Evolutionary conservation across 2,797 vertebrate genomes (phyloP).

Genomic region (Coluber constrictor): DNA sequence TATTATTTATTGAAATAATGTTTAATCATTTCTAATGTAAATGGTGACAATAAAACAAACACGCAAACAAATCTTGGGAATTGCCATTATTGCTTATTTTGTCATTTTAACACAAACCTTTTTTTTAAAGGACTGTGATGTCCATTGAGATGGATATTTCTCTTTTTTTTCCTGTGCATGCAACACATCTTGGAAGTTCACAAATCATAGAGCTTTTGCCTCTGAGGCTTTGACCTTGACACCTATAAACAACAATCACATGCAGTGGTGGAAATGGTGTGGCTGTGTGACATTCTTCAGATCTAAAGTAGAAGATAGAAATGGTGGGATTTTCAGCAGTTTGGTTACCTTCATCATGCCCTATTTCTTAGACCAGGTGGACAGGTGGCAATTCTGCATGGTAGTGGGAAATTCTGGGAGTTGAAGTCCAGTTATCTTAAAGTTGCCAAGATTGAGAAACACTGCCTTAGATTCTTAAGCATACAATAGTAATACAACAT

Average conservation of each 20-base stretch:
- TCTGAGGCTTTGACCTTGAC: background rate
- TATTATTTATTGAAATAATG: background rate
- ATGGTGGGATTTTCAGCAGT: background rate
- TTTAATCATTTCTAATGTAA: background rate
- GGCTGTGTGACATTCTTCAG: background rate
- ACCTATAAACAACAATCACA: background rate
- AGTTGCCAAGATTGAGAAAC: too few relatives aligned
- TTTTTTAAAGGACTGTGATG: background rate
- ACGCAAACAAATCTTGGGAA: background rate
- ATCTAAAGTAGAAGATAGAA: slow-evolving; percentile 6
- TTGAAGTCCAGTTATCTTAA: too few relatives aligned
- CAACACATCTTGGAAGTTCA: background rate
- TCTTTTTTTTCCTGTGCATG: background rate
- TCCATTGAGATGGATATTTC: background rate
- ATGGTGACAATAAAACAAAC: background rate
- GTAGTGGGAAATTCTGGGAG: too few relatives aligned
- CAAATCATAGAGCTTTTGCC: background rate
- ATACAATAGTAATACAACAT: background rate
- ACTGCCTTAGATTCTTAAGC: background rate
- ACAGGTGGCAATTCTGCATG: too few relatives aligned
- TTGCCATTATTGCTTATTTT: background rate
- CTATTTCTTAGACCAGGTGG: background rate
- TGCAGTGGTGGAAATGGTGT: background rate
- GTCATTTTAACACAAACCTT: background rate
- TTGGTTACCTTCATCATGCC: background rate